A percentile compares a stretch with the other conserved stretches of the same genome.
Conservation (phyloP, 2,888 invertebrate genomes). For the Agapostemon virescens region DNA sequence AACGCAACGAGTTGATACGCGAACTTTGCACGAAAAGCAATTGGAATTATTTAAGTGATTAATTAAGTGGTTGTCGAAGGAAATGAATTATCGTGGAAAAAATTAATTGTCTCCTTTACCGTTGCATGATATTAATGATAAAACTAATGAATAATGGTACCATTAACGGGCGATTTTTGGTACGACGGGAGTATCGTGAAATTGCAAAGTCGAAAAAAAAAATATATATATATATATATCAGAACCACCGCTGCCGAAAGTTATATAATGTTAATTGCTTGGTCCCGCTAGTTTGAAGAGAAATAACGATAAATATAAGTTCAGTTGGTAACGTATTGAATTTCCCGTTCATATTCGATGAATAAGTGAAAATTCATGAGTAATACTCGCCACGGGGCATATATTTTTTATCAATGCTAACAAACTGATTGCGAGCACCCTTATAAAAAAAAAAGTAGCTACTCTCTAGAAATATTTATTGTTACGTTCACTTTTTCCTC, state of each 20-base stretch:
- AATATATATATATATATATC: too few species aligned
- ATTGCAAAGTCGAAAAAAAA: slow-evolving; percentile 19
- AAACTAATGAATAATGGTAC: not conserved
- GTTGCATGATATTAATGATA: slow-evolving; percentile 5
- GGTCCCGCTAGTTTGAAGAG: slow-evolving; percentile 37
- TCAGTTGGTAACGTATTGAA: slow-evolving; percentile 43
- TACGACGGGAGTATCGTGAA: not conserved
- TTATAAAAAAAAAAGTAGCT: too few species aligned
- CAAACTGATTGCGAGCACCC: not conserved
- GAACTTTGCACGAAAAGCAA: not conserved
- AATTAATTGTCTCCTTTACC: not conserved
- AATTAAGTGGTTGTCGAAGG: not conserved
- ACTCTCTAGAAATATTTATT: too few species aligned
- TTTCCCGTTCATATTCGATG: slow-evolving; percentile 38
- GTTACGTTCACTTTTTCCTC: too few species aligned
- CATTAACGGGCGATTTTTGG: slow-evolving; percentile 21
- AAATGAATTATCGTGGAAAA: not conserved
- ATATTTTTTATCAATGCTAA: slow-evolving; percentile 37
- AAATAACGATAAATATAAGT: slow-evolving; percentile 50
- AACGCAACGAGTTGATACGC: not conserved
- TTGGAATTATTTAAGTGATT: not conserved
- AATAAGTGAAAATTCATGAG: slow-evolving; percentile 55
- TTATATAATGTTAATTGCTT: slow-evolving; percentile 53
- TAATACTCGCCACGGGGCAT: slow-evolving; percentile 34
- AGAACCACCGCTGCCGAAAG: slow-evolving; percentile 9